Base-by-base conservation (phyloP, 2,113 vertebrate species). In the Neogobius melanostomus region DNA sequence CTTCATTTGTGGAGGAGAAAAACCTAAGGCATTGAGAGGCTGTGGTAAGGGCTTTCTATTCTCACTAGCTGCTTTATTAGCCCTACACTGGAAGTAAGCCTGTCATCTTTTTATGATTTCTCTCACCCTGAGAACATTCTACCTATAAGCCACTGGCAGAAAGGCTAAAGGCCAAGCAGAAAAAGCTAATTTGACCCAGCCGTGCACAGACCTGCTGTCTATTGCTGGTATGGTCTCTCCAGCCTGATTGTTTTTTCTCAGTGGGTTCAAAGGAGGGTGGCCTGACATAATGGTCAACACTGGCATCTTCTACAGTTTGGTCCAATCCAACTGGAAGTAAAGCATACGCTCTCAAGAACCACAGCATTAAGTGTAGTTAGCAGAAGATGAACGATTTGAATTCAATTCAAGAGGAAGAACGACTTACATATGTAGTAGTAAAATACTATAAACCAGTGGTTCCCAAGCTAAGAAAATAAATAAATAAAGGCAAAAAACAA, bases 1-100 rank as follows among this genome's bases (percentile, higher is more conserved):
- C 68, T 78, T 85, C 59, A 75, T 82, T 88, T 82, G 69, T 64
- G 44, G 61, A 77, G 59, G 69, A 51, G 51, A 86, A 81, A 56
- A 81, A 85, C 60, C 70, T 74, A 16, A n/a, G 68, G 66, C n/a
- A 3, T 50, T 60, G 45, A 82, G 76, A 66, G 48, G 57, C 50
- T 17, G 14, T 42, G 63, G 76, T 77, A 61, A 74, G 79, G 67
- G 68, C 77, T 79, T 66, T 45, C 45, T 43, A 76, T 72, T 71
- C 81, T 76, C 78, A 76, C 54, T 68, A 72, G 74, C 80, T 79
- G 84, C 54, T 81, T 80, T 79, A 81, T 85, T 77, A 82, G 62
- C 76, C 66, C 66, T 62, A 60, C 0, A 44, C 42, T 16, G 77
- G 68, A 64, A 64, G 69, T 73, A 56, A 51, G 54, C 21, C 71